Percentiles rank a stretch among this genome's conserved stretches.
phyloP scores from a whole-genome alignment of 2,113 vertebrate species.

The Lycaon pictus region DNA sequence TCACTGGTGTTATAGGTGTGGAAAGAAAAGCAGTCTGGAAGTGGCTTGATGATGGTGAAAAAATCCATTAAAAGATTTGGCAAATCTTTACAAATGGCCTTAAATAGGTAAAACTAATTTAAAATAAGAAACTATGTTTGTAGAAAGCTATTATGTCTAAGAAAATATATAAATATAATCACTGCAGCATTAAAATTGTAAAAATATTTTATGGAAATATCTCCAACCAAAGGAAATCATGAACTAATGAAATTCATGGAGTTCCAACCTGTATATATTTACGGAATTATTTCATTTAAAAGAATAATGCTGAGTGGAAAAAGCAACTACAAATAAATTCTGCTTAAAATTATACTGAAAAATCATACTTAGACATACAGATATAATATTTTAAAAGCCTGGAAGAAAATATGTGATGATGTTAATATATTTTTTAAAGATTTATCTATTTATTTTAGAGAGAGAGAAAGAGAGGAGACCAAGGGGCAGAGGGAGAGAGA shows the following conservation, averaged over 20 bases:
- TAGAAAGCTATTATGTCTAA: conserved; percentile 10
- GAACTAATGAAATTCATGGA: not conserved
- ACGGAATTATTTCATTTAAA: conserved; percentile 43
- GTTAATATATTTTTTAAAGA: not conserved
- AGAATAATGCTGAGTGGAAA: not conserved
- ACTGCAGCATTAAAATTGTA: not conserved
- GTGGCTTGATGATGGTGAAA: not conserved
- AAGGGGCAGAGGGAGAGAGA: not conserved
- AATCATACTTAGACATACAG: not conserved
- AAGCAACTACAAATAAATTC: not conserved
- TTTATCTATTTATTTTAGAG: not conserved
- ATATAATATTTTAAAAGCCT: not conserved
- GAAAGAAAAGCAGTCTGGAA: not conserved
- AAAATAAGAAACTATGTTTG: not conserved
- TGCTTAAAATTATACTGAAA: not conserved
- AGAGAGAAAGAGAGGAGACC: not conserved
- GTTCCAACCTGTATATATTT: not conserved
- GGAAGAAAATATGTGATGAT: not conserved
- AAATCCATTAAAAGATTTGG: not conserved
- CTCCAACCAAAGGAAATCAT: not conserved
- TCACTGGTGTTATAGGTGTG: not conserved
- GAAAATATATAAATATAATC: not conserved
- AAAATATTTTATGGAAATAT: conserved; percentile 7
- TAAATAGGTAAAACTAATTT: conserved; percentile 13
- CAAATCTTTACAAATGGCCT: not conserved